Conservation (phyloP, 2,888 invertebrate genomes). For the Xylota segnis region DNA sequence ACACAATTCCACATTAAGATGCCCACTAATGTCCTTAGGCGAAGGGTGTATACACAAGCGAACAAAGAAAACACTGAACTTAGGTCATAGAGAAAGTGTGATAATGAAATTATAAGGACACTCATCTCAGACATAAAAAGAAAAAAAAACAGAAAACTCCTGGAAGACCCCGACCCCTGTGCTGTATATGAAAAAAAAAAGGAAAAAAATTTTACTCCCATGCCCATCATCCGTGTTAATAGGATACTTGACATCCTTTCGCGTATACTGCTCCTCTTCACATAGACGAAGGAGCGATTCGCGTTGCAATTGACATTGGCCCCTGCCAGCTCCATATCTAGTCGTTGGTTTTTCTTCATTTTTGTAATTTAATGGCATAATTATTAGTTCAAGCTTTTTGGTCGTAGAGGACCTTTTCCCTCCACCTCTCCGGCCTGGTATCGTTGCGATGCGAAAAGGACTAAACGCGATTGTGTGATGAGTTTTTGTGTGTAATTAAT, state of each 20-base stretch:
- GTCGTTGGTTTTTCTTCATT: slow-evolving; percentile 10
- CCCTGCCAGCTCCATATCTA: slow-evolving; percentile 32
- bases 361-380: slow-evolving; percentile 46
- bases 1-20: slow-evolving; percentile 63
- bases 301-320: slow-evolving; percentile 68
- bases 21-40: slow-evolving; percentile 67
- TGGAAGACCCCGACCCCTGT: slow-evolving; percentile 19
- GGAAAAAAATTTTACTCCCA: slow-evolving; percentile 31
- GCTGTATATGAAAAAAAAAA: slow-evolving; percentile 1
- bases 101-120: slow-evolving; percentile 75
- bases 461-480: slow-evolving; percentile 48
- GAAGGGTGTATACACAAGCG: slow-evolving; percentile 45
- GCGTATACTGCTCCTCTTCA: slow-evolving; percentile 42
- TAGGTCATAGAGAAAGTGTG: slow-evolving; percentile 62
- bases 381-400: slow-evolving; percentile 45
- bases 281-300: slow-evolving; percentile 6
- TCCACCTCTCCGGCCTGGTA: not conserved
- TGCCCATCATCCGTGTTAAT: slow-evolving; percentile 69
- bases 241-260: slow-evolving; percentile 75
- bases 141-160: slow-evolving; percentile 28
- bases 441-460: slow-evolving; percentile 11
- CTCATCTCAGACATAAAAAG: slow-evolving; percentile 28
- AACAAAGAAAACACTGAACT: slow-evolving; percentile 54
- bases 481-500: slow-evolving; percentile 50
- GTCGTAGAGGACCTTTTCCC: not conserved